Evolutionary conservation across 2,888 invertebrate genomes (phyloP), one percentile per base, ranked within the genome.

Genomic region (Dexiosoma caninum): DNA sequence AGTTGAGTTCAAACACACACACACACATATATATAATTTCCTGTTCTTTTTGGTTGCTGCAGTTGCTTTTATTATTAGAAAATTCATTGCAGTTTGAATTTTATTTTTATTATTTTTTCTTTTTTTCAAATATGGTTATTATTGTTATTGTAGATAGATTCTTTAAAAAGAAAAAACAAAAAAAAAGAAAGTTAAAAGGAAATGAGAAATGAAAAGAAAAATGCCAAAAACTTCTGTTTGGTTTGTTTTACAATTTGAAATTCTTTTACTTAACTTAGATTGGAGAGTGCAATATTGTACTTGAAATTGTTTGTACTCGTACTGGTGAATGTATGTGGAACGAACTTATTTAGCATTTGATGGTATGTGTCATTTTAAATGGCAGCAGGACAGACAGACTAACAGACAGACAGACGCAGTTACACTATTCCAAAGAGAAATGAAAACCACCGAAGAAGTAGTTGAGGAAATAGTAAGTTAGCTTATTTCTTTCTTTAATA

Each of bases 231-330:
- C 71, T 76, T 80, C 80, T 76, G 70, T 66, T 76, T 71, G 70
- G 80, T 71, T 75, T 76, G 80, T 80, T 80, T 76, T 76, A 67
- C 71, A 80, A 72, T 71, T 71, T 76, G 46, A 53, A 80, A 76
- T 76, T 76, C 71, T 55, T 80, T 71, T 71, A 80, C 76, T 76
- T 76, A 60, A 70, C 66, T 67, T 75, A 37, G 51, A 71, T 71
- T 66, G 64, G 53, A 60, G 57, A 62, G 60, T 57, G 53, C 74
- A 69, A 57, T 69, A 71, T 57, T 49, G 55, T 57, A 46, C 51
- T 51, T n/a, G 40, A 40, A 59, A 59, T 67, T 40, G 27, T 27
- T 5, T 66, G 27, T 37, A 9, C 35, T 10, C 55, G 42, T 21
- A 7, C 32, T 14, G 16, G 27, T 55, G 23, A 12, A 32, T 51